Conservation (phyloP, 2,113 vertebrate species). For the Thalassarche chlororhynchos region DNA sequence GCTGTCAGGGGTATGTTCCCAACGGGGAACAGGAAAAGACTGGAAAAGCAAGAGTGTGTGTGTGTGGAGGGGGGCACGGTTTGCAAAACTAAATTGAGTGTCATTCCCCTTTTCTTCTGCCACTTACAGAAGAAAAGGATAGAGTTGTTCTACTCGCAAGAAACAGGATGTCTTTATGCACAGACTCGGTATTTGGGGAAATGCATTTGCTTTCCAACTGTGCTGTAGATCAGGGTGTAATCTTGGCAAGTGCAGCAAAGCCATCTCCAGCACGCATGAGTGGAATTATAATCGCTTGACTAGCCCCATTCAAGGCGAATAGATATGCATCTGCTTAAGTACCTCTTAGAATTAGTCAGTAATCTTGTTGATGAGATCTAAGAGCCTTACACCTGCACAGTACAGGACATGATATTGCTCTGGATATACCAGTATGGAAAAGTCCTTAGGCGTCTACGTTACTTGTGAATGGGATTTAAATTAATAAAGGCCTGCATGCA, state of each 20-base stretch:
- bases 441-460: slow-evolving; percentile 17
- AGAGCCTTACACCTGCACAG: slow-evolving; percentile 62
- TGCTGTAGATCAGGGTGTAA: slow-evolving; percentile 3
- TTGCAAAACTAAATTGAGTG: background rate
- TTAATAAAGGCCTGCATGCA: background rate
- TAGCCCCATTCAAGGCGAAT: background rate
- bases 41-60: background rate
- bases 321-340: slow-evolving; percentile 64
- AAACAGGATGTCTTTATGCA: slow-evolving; percentile 19
- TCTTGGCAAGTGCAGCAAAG: slow-evolving; percentile 46
- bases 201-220: slow-evolving; percentile 9
- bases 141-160: background rate
- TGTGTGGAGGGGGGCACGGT: background rate
- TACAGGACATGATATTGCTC: slow-evolving; percentile 28
- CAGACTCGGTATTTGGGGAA: background rate
- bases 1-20: background rate
- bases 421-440: slow-evolving; percentile 56
- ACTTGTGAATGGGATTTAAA: slow-evolving; percentile 5
- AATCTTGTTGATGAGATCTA: slow-evolving; percentile 57
- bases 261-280: slow-evolving; percentile 32
- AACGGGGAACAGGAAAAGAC: background rate
- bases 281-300: slow-evolving; percentile 19
- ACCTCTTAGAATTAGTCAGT: slow-evolving; percentile 56
- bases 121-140: background rate
- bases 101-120: background rate